Conservation (phyloP, 2,888 invertebrate genomes). For the Electrophaes corylata region DNA sequence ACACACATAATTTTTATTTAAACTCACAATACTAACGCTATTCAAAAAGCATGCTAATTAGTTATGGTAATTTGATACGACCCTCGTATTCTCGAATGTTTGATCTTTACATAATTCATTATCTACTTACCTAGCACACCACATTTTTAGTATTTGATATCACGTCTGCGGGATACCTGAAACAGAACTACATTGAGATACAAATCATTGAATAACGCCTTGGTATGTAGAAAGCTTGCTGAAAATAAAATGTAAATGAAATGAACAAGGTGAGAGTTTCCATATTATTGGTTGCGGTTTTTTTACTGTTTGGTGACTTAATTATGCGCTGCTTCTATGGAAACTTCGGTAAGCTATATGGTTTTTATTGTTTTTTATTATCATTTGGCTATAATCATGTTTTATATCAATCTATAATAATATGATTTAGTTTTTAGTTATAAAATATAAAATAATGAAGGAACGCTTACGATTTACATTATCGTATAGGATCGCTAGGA, state of each 20-base stretch:
- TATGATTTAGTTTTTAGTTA: neutral
- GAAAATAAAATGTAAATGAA: slow-evolving; percentile 24
- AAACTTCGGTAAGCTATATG: slow-evolving; percentile 17
- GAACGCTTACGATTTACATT: neutral
- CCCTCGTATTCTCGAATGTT: slow-evolving; percentile 18
- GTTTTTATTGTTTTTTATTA: slow-evolving; percentile 5
- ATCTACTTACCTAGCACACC: slow-evolving; percentile 15
- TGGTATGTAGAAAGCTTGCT: slow-evolving; percentile 13
- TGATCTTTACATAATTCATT: slow-evolving; percentile 18
- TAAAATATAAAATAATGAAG: neutral
- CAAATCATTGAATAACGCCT: neutral
- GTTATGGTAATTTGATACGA: slow-evolving; percentile 18
- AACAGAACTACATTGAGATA: slow-evolving; percentile 1
- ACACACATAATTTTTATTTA: neutral
- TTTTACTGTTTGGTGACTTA: slow-evolving; percentile 4
- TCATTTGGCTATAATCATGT: too few relatives aligned
- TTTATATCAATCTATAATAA: too few relatives aligned
- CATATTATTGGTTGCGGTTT: slow-evolving; percentile 4
- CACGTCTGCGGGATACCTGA: slow-evolving; percentile 7
- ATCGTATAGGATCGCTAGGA: neutral
- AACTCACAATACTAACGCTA: slow-evolving; percentile 1
- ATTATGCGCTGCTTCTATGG: slow-evolving; percentile 16
- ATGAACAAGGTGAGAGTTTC: slow-evolving; percentile 22
- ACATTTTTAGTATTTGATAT: slow-evolving; percentile 10
- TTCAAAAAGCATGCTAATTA: neutral